These are phyloP conservation scores for Drosophila jambulina DNA, from an alignment of 1,140 invertebrate genomes.

Conservation along the genomic window DNA sequence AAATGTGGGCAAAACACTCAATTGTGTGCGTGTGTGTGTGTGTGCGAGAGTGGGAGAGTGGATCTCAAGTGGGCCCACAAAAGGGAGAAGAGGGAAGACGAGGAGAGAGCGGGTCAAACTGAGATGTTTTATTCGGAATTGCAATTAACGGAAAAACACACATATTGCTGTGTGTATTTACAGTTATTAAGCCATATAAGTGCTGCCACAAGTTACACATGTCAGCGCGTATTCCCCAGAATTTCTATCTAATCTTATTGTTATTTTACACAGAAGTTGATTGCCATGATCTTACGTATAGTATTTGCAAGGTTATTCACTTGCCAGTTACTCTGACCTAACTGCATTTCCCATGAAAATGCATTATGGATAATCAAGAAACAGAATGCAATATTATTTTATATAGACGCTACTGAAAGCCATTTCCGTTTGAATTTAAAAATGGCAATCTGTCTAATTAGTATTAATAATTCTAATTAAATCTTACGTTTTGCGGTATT, in stretches of 20 bases:
- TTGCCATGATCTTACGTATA: not conserved
- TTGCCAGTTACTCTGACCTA: not conserved
- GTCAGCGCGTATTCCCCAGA: constrained; percentile 23
- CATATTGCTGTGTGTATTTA: constrained; percentile 4
- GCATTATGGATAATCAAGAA: not conserved
- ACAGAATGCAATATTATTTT: not conserved
- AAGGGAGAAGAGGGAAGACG: not conserved
- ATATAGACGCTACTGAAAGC: not conserved
- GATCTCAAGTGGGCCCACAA: constrained; percentile 36
- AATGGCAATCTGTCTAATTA: not conserved
- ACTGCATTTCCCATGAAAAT: constrained; percentile 4
- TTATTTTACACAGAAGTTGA: constrained; percentile 13
- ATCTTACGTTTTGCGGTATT: not conserved
- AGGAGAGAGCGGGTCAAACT: not conserved
- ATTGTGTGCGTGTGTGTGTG: constrained; percentile 47
- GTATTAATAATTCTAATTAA: not conserved
- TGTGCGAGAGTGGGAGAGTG: constrained; percentile 15
- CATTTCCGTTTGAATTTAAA: not conserved
- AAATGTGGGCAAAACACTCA: constrained; percentile 81
- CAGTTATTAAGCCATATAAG: constrained; percentile 27
- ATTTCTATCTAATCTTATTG: constrained; percentile 17
- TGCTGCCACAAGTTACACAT: constrained; percentile 17
- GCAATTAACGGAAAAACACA: constrained; percentile 27
- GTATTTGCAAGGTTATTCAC: constrained; percentile 1
- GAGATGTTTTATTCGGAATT: constrained; percentile 31